These are phyloP conservation scores for Chrysemys picta DNA, from an alignment of 2,113 vertebrate species.

Conservation along the genomic window DNA sequence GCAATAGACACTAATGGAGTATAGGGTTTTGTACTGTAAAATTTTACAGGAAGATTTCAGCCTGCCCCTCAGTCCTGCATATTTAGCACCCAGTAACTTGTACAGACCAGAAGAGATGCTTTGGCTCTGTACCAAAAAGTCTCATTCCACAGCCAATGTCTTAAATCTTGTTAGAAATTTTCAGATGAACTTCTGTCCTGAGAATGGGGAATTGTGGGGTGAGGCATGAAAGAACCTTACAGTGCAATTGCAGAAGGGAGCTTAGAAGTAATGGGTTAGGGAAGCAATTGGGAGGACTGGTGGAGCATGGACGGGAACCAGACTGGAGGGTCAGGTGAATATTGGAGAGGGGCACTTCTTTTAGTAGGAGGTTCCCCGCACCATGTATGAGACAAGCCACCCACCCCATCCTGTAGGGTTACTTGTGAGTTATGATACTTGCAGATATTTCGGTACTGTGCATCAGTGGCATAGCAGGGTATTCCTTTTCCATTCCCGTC, in stretches of 20 bases:
- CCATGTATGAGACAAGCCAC: background rate
- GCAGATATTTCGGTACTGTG: background rate
- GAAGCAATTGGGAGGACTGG: background rate
- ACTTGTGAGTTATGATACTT: background rate
- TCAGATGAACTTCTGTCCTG: background rate
- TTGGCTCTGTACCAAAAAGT: background rate
- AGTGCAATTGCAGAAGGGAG: rapidly evolving
- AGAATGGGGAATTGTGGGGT: background rate
- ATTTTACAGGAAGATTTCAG: background rate
- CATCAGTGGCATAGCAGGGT: background rate
- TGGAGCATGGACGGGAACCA: rapidly evolving
- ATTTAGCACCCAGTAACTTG: background rate
- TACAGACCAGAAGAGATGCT: background rate
- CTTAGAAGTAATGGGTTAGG: background rate
- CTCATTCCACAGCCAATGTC: background rate
- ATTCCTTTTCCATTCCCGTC: background rate
- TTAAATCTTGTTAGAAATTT: background rate
- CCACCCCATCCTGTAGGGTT: background rate
- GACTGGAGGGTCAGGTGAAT: rapidly evolving
- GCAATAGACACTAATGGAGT: background rate
- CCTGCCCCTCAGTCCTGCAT: background rate
- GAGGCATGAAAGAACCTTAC: rapidly evolving
- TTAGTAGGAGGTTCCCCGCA: background rate
- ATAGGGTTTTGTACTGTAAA: background rate
- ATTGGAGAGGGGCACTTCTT: rapidly evolving